Conservation (phyloP, 2,888 invertebrate genomes). For the Parapristionchus giblindavisi region DNA sequence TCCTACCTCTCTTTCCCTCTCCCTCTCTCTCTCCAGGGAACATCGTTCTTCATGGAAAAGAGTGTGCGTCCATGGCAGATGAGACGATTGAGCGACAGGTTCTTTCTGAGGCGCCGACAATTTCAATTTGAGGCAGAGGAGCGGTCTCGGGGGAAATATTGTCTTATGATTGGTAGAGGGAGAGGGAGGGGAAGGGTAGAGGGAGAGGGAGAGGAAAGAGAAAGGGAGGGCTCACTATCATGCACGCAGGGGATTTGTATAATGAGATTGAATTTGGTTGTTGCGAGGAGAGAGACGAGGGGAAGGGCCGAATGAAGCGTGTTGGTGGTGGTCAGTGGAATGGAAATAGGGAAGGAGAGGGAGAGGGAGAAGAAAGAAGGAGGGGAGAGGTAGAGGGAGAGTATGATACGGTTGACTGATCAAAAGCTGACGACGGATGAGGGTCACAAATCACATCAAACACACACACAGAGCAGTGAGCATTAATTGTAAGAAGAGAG, state of each 20-base stretch:
- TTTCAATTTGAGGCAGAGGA: too few species aligned
- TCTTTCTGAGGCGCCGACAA: too few species aligned
- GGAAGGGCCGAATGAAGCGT: constrained; percentile 1
- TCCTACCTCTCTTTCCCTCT: too few species aligned
- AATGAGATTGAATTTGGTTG: constrained; percentile 38
- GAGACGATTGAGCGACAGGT: too few species aligned
- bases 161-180: too few species aligned
- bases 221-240: background rate
- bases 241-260: constrained; percentile 34
- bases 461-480: background rate
- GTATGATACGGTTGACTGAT: constrained; percentile 28
- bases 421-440: constrained; percentile 26
- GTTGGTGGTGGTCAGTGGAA: constrained; percentile 21
- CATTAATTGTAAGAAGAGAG: constrained; percentile 23
- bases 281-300: constrained; percentile 30
- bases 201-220: constrained; percentile 10
- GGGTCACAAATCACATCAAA: constrained; percentile 38
- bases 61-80: too few species aligned
- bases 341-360: background rate
- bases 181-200: background rate
- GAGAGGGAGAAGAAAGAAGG: background rate
- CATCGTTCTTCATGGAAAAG: too few species aligned
- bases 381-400: background rate
- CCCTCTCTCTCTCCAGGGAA: too few species aligned
- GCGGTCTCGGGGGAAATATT: too few species aligned